Percentiles rank a stretch among this genome's conserved stretches.
Evolutionary conservation across 2,797 vertebrate genomes (phyloP).

Genomic region (Gymnodraco acuticeps): DNA sequence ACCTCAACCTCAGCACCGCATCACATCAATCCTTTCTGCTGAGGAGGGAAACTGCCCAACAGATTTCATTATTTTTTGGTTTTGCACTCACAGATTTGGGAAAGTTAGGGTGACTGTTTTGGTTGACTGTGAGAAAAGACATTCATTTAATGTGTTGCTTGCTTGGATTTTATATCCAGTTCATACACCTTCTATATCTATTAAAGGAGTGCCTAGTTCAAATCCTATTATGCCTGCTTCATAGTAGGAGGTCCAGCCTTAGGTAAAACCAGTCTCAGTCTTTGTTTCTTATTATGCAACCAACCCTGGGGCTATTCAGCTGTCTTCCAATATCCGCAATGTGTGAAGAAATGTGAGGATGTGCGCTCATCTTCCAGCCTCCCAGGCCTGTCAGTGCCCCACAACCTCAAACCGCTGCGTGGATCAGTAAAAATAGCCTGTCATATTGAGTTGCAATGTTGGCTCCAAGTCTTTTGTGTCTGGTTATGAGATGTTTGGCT

Average conservation of each 20-base stretch:
- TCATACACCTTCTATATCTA: constrained; percentile 3
- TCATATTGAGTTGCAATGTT: constrained; percentile 40
- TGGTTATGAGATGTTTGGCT: constrained; percentile 23
- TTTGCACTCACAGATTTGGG: constrained; percentile 5
- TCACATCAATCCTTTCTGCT: constrained; percentile 15
- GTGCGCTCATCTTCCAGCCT: constrained; percentile 57
- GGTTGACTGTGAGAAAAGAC: not conserved
- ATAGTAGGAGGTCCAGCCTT: constrained; percentile 33
- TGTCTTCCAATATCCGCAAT: constrained; percentile 68
- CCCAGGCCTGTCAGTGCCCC: constrained; percentile 60
- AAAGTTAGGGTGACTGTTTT: constrained; percentile 13
- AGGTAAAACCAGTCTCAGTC: constrained; percentile 51
- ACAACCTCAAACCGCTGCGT: constrained; percentile 54
- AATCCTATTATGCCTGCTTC: constrained; percentile 14
- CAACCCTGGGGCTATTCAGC: constrained; percentile 53
- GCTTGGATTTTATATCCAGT: not conserved
- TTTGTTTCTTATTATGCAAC: constrained; percentile 58
- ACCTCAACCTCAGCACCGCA: constrained; percentile 1
- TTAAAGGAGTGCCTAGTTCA: constrained; percentile 16
- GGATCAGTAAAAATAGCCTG: constrained; percentile 48
- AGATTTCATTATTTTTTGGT: constrained; percentile 12
- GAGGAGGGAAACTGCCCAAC: not conserved
- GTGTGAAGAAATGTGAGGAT: constrained; percentile 67
- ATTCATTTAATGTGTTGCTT: not conserved
- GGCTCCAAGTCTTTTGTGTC: constrained; percentile 32